Base-by-base conservation (phyloP, 2,797 vertebrate genomes). In the Chaetophractus vellerosus region DNA sequence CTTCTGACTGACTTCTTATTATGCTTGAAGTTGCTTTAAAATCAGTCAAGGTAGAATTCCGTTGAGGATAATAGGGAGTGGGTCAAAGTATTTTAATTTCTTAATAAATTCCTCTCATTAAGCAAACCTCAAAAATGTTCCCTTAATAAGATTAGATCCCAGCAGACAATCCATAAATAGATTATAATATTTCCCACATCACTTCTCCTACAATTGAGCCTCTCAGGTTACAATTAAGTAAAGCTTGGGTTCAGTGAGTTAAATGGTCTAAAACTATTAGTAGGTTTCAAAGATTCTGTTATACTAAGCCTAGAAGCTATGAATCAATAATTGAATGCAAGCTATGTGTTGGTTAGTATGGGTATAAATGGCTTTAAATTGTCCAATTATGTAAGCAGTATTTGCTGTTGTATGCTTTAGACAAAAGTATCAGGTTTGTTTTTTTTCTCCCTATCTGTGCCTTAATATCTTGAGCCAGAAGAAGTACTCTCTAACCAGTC, bases 81-180 rank as follows among this genome's bases (percentile, higher is more conserved):
- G 45, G 79, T 91, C 5, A 23, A 21, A 7, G 8, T 88, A 88
- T 63, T 95, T 97, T 72, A 80, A 94, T 71, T 84, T 93, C 19
- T 87, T 91, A 94, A 90, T 76, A 78, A 74, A 66, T 80, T 95
- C 92, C 68, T 78, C 55, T 80, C 80, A 89, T 90, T 96, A 96
- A 50, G 87, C 38, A 88, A 90, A 69, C 14, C 55, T 93, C 50
- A 72, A 93, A 94, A 92, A 64, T 45, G 7, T 85, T 81, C 55
- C 50, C 68, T 64, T 88, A 90, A 69, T 88, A 85, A 68, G 57
- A 86, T 3, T 80, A 52, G n/a, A 81, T 94, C 84, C 63, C 90
- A 84, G 18, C 1, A 91, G 91, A 81, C 12, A 57, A 76, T 50
- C 36, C 66, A 91, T 75, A 85, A 96, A 95, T 86, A 90, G 74